phyloP scores from a whole-genome alignment of 2,888 invertebrate species.

The Euplexia lucipara region DNA sequence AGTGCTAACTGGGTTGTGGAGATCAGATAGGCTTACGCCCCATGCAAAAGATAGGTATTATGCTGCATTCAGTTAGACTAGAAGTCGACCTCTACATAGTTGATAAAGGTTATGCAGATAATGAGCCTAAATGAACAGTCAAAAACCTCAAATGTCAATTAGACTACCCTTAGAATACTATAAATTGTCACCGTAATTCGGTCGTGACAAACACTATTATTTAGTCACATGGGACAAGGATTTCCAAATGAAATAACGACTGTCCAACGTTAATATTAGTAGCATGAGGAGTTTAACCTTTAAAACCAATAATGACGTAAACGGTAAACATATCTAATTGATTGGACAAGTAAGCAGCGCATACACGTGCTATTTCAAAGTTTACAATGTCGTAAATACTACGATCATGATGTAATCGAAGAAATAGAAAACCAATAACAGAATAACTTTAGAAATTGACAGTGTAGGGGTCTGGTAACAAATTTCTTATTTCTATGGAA shows the following conservation, averaged over 20 bases:
- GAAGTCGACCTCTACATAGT: too few species aligned
- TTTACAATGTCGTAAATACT: conserved; percentile 39
- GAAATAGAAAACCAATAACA: conserved; percentile 8
- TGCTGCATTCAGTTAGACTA: too few species aligned
- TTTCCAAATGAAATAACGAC: background rate
- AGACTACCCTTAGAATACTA: too few species aligned
- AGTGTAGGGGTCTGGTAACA: too few species aligned
- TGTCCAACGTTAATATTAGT: background rate
- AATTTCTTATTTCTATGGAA: too few species aligned
- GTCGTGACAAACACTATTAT: background rate
- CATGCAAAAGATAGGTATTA: too few species aligned
- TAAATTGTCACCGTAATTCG: too few species aligned
- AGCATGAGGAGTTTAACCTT: conserved; percentile 31
- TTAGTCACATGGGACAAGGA: background rate
- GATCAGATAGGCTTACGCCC: too few species aligned
- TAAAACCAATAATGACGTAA: conserved; percentile 23
- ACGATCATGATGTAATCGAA: conserved; percentile 30
- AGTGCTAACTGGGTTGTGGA: too few species aligned
- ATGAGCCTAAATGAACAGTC: too few species aligned
- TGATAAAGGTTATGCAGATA: too few species aligned
- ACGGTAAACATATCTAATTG: conserved; percentile 38
- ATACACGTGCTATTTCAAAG: conserved; percentile 40
- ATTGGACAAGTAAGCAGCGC: conserved; percentile 47
- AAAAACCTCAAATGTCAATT: too few species aligned
- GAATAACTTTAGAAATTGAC: background rate